These are phyloP conservation scores for Bujurquina vittata DNA, from an alignment of 2,113 vertebrate genomes.

Conservation along the genomic window DNA sequence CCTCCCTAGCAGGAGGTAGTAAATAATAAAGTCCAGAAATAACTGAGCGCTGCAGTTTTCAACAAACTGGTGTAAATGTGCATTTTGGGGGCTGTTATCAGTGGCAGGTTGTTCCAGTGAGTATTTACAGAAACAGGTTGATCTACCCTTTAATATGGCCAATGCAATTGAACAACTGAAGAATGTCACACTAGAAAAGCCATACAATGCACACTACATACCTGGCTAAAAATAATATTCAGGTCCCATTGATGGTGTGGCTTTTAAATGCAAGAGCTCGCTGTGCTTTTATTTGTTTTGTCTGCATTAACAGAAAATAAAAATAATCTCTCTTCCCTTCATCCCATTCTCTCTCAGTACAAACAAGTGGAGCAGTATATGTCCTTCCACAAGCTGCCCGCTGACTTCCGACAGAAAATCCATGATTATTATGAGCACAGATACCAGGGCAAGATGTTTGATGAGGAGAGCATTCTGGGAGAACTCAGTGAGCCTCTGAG, in stretches of 20 bases:
- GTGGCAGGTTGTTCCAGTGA: neutral
- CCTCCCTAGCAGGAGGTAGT: neutral
- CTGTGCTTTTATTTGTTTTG: neutral
- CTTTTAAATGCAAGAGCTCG: neutral
- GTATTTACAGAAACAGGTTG: neutral
- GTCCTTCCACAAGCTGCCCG: conserved; percentile 98
- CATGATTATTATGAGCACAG: conserved; percentile 98
- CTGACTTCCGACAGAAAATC: conserved; percentile 96
- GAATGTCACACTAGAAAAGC: neutral
- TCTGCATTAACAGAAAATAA: conserved; percentile 18
- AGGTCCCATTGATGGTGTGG: neutral
- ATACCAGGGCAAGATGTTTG: conserved; percentile 99
- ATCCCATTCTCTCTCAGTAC: conserved; percentile 82
- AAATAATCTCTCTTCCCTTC: neutral
- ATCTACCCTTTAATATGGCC: neutral
- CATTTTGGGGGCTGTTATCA: neutral
- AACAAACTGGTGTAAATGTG: conserved; percentile 3
- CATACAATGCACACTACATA: neutral
- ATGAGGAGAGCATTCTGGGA: conserved; percentile 96
- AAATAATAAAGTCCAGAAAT: neutral
- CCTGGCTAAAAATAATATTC: neutral
- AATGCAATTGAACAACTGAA: neutral
- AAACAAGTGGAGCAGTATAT: conserved; percentile 99
- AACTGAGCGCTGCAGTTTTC: neutral
- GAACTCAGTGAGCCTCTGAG: conserved; percentile 94